Evolutionary conservation across 2,113 vertebrate species (phyloP), one percentile per base, ranked within the genome.

Genomic region (Nyctibius bracteatus): DNA sequence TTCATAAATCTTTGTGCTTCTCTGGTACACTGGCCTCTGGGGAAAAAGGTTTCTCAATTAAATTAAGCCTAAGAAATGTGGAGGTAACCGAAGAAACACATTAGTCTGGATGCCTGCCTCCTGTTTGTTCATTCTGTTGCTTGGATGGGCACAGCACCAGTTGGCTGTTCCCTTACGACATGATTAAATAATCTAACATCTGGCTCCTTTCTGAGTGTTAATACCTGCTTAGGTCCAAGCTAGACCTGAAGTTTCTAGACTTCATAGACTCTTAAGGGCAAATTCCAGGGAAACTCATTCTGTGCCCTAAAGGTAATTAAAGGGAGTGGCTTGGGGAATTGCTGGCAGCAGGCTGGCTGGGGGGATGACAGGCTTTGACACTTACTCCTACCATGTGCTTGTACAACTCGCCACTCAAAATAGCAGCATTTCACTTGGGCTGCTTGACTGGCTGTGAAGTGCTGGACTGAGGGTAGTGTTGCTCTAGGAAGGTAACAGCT

Each of bases 41-140:
- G 49, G n/a, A 62, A 78, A 78, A 88, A 62, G 43, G 28, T 55
- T 90, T 86, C 55, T 91, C 77, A 81, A 83, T 88, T 90, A 49
- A 92, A 83, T 90, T 88, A 96, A 88, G 67, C n/a, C 79, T 24
- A 46, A 93, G 88, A 92, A 94, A 81, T 41, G 37, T 24, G 39
- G 44, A 88, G 80, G 72, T 92, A 88, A 86, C 55, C 81, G 54
- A 62, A 94, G 75, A 90, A 91, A 90, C 21, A 51, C 7, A 57
- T 65, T 43, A 83, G n/a, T 61, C 35, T 90, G 93, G 88, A 83
- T 66, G 75, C 59, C 68, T 83, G 79, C 79, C 92, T 92, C 65
- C 66, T 90, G 81, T 90, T 93, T 95, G 43, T 67, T 93, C 62
- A 71, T 59, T 86, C 74, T 77, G 55, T 59, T 92, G 82, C 87